Base-by-base conservation (phyloP, 1,140 invertebrate genomes). In the Sitobion miscanthi region DNA sequence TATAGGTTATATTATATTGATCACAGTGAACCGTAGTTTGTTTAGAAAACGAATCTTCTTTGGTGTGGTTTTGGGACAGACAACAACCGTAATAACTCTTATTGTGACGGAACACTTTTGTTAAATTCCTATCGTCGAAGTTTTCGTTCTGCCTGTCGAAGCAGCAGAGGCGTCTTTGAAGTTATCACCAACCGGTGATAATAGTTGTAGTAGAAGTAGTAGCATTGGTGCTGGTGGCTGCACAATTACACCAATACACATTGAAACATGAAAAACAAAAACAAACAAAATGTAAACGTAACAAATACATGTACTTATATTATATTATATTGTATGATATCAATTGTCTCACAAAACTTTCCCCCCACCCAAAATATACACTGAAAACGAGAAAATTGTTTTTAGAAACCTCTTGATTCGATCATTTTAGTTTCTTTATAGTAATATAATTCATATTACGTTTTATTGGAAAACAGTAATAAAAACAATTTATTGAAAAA, bases 191-290 rank as follows among this genome's bases (percentile, higher is more conserved):
- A 17, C 14, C 30, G 14, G 62, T 77, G n/a, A 77, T 9, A 17
- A 77, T n/a, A n/a, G 2, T 42, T 42, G 62, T n/a, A n/a, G 62
- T 17, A 69, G 14, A 5, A 14, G 57, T 62, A 17, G 30, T n/a
- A 77, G n/a, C 6, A 0, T n/a, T 20, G n/a, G 3, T n/a, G 14
- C 0, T 6, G 62, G 62, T n/a, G 62, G 14, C 62, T 7, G 4
- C n/a, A n/a, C 30, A 17, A n/a, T 77, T n/a, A n/a, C 30, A 14
- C 3, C 17, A 17, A 77, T 20, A 77, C n/a, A 77, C n/a, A n/a
- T 77, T 77, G 62, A n/a, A n/a, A 77, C 62, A 77, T 77, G 62
- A n/a, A 77, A 77, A 77, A 77, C 4, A n/a, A n/a, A 77, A 77
- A 77, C 14, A 69, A n/a, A 69, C 11, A 77, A 69, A n/a, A n/a